Base-by-base conservation (phyloP, 2,888 invertebrate species). In the Spodoptera exigua region DNA sequence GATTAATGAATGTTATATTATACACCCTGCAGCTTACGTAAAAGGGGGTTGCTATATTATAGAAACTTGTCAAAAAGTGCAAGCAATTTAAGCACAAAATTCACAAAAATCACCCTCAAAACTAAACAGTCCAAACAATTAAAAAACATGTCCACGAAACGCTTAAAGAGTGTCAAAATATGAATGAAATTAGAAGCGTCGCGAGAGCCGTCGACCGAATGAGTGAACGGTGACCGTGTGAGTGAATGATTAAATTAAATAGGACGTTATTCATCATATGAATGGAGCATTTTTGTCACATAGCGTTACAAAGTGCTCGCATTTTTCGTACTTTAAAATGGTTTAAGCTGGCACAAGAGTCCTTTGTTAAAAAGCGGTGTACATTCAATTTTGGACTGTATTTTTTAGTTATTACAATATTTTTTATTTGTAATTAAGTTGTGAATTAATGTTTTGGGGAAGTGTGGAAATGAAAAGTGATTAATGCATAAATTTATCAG, bases 221-320 rank as follows among this genome's bases (percentile, higher is more conserved):
- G 78, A 75, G 45, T 43, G 59, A 74, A 43, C 48, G 65, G 57
- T 59, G 53, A 45, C 61, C 64, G 47, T 70, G 59, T 39, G 74
- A 65, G 51, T 77, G 75, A 74, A 74, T 75, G 70, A 75, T 77
- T 77, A 47, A 75, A 77, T 75, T 74, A 74, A 77, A 75, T 67
- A 56, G 61, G 55, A 39, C 47, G 63, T 55, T 63, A 70, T 74
- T 64, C 61, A 37, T 75, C 75, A 68, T 56, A 57, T 16, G 46
- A 18, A 36, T 40, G 16, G 10, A 14, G 27, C 27, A 43, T 51
- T 73, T 73, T 70, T 66, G 41, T 32, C 21, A 44, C 44, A 17
- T 40, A 45, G 49, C 39, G 45, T 27, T 27, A 27, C 27, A 57
- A 36, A 55, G 45, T 45, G 47, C 13, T 41, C 45, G 52, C 39